phyloP scores from a whole-genome alignment of 2,888 invertebrate species.

The Catonia carolina region DNA sequence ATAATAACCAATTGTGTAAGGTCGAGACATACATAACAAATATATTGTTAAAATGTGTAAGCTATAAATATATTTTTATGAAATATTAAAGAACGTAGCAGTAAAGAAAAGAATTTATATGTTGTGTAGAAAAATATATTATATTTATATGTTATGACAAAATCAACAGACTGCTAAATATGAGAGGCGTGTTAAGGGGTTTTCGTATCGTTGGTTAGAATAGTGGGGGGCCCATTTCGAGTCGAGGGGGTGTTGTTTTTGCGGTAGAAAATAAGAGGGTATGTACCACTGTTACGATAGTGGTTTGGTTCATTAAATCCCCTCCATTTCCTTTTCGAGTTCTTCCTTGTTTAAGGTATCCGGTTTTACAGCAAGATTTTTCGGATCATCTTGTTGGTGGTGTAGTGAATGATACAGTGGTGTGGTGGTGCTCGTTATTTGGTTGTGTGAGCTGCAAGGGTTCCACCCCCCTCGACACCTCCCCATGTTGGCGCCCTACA shows the following conservation, averaged over 20 bases:
- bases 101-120: too few species aligned
- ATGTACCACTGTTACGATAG: background rate
- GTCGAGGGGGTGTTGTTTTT: background rate
- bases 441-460: conserved; percentile 12
- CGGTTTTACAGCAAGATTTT: conserved; percentile 23
- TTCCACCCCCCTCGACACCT: background rate
- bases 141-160: background rate
- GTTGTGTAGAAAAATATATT: too few species aligned
- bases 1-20: too few species aligned
- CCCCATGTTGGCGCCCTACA: background rate
- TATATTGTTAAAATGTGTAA: too few species aligned
- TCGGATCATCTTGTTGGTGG: conserved; percentile 25
- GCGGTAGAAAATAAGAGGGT: background rate
- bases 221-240: background rate
- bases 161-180: conserved; percentile 5
- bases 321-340: conserved; percentile 9
- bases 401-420: conserved; percentile 20
- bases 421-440: conserved; percentile 24
- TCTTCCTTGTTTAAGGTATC: conserved; percentile 15
- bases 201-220: background rate
- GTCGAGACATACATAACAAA: too few species aligned
- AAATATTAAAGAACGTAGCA: too few species aligned
- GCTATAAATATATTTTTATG: too few species aligned
- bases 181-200: conserved; percentile 8
- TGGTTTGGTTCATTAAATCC: background rate